phyloP scores from a whole-genome alignment of 2,888 invertebrate species.

The Lacanobia oleracea region DNA sequence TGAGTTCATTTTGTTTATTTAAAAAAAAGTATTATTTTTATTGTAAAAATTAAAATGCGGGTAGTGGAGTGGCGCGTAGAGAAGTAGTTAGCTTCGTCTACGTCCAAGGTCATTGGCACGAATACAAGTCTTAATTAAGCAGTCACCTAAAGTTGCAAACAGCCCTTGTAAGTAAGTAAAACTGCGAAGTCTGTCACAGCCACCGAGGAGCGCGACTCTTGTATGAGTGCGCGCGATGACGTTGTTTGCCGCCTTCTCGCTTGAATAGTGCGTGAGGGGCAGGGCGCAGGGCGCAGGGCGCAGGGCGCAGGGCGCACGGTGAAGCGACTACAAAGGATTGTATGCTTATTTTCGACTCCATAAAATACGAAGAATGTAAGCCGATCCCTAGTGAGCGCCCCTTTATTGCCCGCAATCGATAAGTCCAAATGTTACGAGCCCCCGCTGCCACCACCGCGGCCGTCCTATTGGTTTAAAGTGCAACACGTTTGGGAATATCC shows the following conservation, averaged over 20 bases:
- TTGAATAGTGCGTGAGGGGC: slow-evolving; percentile 7
- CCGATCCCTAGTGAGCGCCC: slow-evolving; percentile 57
- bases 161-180: too few relatives aligned
- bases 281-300: neutral
- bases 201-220: too few relatives aligned
- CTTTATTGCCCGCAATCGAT: slow-evolving; percentile 69
- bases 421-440: slow-evolving; percentile 54
- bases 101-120: too few relatives aligned
- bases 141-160: too few relatives aligned
- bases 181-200: too few relatives aligned
- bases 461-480: slow-evolving; percentile 33
- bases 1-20: too few relatives aligned
- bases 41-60: too few relatives aligned
- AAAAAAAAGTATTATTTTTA: too few relatives aligned
- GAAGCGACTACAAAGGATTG: slow-evolving; percentile 53
- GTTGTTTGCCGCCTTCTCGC: slow-evolving; percentile 3
- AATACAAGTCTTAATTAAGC: too few relatives aligned
- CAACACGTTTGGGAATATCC: slow-evolving; percentile 59
- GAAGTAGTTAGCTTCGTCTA: too few relatives aligned
- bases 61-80: too few relatives aligned
- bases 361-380: slow-evolving; percentile 74
- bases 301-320: slow-evolving; percentile 12
- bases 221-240: neutral
- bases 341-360: slow-evolving; percentile 71
- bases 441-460: neutral